A percentile compares a stretch with the other conserved stretches of the same genome.
These are phyloP conservation scores for Marmota monax DNA, from an alignment of 2,113 vertebrate genomes.

Conservation along the genomic window DNA sequence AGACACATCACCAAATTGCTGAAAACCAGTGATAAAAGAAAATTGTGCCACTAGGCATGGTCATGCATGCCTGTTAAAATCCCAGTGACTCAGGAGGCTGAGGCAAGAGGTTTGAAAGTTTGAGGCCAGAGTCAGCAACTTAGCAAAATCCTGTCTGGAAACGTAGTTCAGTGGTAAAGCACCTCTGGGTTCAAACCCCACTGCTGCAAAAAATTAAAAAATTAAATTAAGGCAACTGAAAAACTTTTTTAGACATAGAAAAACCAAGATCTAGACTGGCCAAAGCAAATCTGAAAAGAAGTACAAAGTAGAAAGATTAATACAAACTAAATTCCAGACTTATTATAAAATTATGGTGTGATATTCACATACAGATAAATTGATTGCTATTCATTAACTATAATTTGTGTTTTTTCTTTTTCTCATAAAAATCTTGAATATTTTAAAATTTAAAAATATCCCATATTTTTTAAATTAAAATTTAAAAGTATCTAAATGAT, in stretches of 20 bases:
- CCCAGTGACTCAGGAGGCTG: not conserved
- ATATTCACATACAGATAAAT: not conserved
- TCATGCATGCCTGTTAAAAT: not conserved
- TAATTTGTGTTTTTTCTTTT: not conserved
- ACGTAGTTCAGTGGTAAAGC: not conserved
- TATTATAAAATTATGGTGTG: not conserved
- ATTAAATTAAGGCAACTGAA: not conserved
- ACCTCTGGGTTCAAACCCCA: not conserved
- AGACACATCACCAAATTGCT: not conserved
- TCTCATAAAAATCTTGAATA: not conserved
- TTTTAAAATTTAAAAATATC: not conserved
- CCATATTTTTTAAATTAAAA: not conserved
- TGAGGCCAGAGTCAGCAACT: not conserved
- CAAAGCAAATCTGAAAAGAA: conserved; percentile 33
- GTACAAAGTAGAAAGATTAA: not conserved
- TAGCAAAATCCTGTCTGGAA: not conserved
- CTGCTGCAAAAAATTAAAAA: not conserved
- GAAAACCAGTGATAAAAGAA: not conserved
- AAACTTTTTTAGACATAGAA: not conserved
- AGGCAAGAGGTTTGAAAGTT: not conserved
- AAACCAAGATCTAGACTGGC: not conserved
- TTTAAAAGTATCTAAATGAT: not conserved
- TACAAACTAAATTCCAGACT: not conserved
- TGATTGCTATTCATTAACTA: not conserved
- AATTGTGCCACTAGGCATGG: too few species aligned